Evolutionary conservation across 2,888 invertebrate species (phyloP).

Genomic region (Pachymerium ferrugineum): DNA sequence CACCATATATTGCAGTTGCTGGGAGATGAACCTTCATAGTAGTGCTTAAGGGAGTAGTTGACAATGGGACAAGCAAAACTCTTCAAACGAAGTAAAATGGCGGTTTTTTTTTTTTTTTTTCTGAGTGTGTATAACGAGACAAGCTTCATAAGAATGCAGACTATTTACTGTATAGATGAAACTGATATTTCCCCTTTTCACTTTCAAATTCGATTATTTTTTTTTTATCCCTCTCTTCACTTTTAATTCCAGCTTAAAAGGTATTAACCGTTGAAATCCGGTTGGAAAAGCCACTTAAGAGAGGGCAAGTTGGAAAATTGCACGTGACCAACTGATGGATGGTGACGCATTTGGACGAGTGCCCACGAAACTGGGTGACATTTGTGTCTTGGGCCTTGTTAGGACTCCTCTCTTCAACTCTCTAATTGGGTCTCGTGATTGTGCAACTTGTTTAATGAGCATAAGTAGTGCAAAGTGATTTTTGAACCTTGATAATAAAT

Average conservation of each 20-base stretch:
- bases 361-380: not conserved
- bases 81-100: too few species aligned
- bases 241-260: not conserved
- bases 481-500: not conserved
- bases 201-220: too few species aligned
- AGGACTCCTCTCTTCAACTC: not conserved
- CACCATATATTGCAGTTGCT: too few species aligned
- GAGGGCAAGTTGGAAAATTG: not conserved
- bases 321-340: not conserved
- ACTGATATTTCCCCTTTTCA: too few species aligned
- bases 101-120: too few species aligned
- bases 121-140: too few species aligned
- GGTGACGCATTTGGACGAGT: not conserved
- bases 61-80: too few species aligned
- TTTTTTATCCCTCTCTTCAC: too few species aligned
- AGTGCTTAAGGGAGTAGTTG: too few species aligned
- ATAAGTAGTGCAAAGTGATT: not conserved
- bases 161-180: too few species aligned
- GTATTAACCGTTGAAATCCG: not conserved
- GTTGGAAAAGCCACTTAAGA: not conserved
- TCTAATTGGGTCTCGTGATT: not conserved
- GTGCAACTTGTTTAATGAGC: not conserved
- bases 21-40: too few species aligned
- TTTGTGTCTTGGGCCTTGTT: not conserved
- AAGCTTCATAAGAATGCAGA: too few species aligned